These are phyloP conservation scores for Zosterops japonicus DNA, from an alignment of 2,113 vertebrate genomes.

Conservation along the genomic window DNA sequence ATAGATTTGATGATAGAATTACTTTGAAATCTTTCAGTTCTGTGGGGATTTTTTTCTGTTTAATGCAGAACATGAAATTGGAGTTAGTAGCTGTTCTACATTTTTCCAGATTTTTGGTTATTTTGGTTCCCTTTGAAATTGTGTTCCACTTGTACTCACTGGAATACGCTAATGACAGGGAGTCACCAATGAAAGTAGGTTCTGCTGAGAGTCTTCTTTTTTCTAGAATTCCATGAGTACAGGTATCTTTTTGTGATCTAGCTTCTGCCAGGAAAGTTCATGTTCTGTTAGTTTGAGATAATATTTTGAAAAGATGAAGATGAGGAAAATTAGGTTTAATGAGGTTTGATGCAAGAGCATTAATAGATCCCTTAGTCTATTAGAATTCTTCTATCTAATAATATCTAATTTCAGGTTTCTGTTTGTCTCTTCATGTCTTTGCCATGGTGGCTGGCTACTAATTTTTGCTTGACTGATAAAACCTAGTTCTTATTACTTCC, in stretches of 20 bases:
- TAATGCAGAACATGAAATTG: background rate
- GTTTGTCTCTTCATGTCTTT: background rate
- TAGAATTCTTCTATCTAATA: background rate
- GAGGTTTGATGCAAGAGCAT: background rate
- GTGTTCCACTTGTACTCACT: fast-evolving
- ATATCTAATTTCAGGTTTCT: background rate
- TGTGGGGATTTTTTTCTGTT: background rate
- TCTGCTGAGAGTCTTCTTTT: background rate
- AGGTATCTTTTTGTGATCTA: background rate
- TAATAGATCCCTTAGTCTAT: background rate
- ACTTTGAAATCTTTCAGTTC: background rate
- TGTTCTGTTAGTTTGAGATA: background rate
- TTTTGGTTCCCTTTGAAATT: background rate
- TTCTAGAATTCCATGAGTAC: background rate
- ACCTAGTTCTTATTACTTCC: background rate
- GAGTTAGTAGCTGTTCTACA: background rate
- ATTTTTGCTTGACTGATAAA: background rate
- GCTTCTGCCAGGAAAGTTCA: background rate
- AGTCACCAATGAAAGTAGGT: background rate
- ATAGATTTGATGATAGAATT: background rate
- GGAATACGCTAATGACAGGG: background rate
- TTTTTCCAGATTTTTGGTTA: background rate
- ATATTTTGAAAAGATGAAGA: background rate
- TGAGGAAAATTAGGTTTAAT: background rate
- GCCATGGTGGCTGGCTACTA: background rate